phyloP scores from a whole-genome alignment of 64 coral and sea anemone genomes.

The Actinia tenebrosa region DNA sequence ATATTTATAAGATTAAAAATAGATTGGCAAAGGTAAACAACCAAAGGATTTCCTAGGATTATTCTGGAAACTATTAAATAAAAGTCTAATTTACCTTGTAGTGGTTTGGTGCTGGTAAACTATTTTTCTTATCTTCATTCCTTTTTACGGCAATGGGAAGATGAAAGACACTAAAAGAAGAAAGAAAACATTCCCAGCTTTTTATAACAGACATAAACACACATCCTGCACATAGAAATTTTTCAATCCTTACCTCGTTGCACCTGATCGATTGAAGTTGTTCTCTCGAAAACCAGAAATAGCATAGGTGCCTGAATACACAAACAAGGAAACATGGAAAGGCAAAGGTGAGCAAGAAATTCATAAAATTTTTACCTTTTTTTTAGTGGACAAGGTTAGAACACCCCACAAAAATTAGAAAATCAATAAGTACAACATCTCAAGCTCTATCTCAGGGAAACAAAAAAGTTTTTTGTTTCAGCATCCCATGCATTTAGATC shows the following conservation, averaged over 20 bases:
- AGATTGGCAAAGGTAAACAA: too few species aligned
- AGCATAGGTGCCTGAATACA: constrained; percentile 46
- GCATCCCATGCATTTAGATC: too few species aligned
- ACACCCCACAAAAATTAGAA: too few species aligned
- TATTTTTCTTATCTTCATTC: constrained; percentile 50
- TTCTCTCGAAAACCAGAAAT: not conserved
- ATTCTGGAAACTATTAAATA: too few species aligned
- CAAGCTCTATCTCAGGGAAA: too few species aligned
- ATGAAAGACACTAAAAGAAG: constrained; percentile 72
- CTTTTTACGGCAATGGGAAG: constrained; percentile 75
- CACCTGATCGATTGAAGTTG: constrained; percentile 56
- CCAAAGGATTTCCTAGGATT: too few species aligned
- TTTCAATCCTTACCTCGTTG: constrained; percentile 38
- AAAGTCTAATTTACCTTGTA: constrained; percentile 52
- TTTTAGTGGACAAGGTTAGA: too few species aligned
- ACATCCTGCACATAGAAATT: not conserved
- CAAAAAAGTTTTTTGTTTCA: too few species aligned
- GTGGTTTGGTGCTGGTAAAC: constrained; percentile 85
- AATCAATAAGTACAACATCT: too few species aligned
- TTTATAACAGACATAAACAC: not conserved
- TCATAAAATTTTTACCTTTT: too few species aligned
- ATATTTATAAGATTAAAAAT: not conserved
- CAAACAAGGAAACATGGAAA: not conserved
- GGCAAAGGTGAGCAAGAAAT: too few species aligned
- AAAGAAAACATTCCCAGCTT: not conserved